Evolutionary conservation across 2,888 invertebrate species (phyloP).

Genomic region (Melieria picta): DNA sequence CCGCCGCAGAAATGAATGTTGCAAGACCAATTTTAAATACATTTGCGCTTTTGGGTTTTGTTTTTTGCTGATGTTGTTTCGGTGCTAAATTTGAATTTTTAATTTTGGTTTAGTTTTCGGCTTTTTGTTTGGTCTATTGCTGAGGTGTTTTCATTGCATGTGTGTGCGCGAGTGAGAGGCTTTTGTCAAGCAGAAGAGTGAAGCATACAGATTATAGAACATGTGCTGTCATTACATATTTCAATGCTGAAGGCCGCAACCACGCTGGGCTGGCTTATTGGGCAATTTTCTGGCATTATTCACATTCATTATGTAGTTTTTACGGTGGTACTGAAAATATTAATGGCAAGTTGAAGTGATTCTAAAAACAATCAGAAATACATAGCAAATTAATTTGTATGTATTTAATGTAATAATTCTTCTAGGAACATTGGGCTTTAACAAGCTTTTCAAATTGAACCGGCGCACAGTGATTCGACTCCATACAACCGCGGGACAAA

Average conservation of each 20-base stretch:
- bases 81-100: slow-evolving; percentile 54
- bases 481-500: too few species aligned
- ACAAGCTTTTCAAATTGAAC: too few species aligned
- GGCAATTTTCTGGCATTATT: slow-evolving; percentile 3
- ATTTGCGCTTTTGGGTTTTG: slow-evolving; percentile 23
- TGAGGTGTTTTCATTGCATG: not conserved
- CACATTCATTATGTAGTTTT: too few species aligned
- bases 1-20: too few species aligned
- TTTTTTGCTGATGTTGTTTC: slow-evolving; percentile 29
- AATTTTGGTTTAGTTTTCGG: slow-evolving; percentile 42
- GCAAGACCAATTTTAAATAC: slow-evolving; percentile 32
- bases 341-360: too few species aligned
- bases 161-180: slow-evolving; percentile 5
- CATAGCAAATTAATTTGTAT: too few species aligned
- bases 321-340: too few species aligned
- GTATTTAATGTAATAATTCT: too few species aligned
- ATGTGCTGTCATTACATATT: not conserved
- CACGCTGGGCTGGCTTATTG: not conserved
- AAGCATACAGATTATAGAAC: not conserved
- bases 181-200: slow-evolving; percentile 26
- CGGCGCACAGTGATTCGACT: not conserved
- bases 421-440: too few species aligned
- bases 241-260: slow-evolving; percentile 12
- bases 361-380: too few species aligned
- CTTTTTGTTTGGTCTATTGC: slow-evolving; percentile 46